phyloP scores from a whole-genome alignment of 2,888 invertebrate genomes.

The Taenaris catops region DNA sequence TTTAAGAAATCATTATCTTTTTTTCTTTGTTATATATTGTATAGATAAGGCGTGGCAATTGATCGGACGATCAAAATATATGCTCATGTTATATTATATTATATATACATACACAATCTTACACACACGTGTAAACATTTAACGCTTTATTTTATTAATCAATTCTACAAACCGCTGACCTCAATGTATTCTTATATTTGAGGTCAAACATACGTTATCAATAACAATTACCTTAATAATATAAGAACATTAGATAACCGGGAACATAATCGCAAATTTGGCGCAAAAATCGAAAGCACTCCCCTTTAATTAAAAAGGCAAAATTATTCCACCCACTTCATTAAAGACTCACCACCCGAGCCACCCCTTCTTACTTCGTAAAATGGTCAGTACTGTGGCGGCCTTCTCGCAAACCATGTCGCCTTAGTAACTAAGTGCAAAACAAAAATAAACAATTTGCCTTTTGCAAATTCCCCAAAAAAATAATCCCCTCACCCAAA shows the following conservation, averaged over 20 bases:
- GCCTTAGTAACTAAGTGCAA: conserved; percentile 70
- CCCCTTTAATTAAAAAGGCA: conserved; percentile 71
- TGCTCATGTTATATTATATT: too few relatives aligned
- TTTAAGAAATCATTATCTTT: too few relatives aligned
- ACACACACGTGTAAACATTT: too few relatives aligned
- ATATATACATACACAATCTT: too few relatives aligned
- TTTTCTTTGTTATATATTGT: too few relatives aligned
- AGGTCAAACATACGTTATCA: neutral
- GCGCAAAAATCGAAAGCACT: conserved; percentile 49
- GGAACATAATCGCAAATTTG: conserved; percentile 16
- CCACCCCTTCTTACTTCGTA: conserved; percentile 57
- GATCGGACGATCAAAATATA: too few relatives aligned
- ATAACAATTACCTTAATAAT: conserved; percentile 1
- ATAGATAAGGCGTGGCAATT: too few relatives aligned
- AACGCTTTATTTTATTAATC: too few relatives aligned
- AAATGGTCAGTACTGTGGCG: conserved; percentile 67
- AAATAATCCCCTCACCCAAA: too few relatives aligned
- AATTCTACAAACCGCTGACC: neutral
- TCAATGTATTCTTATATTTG: neutral
- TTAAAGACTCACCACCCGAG: conserved; percentile 45
- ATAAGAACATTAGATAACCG: conserved; percentile 5
- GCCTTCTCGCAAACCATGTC: conserved; percentile 60
- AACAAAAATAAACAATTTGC: conserved; percentile 72
- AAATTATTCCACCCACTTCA: conserved; percentile 70
- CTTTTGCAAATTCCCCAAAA: too few relatives aligned